Percentiles rank a stretch among this genome's conserved stretches.
Evolutionary conservation across 2,113 vertebrate genomes (phyloP).

Genomic region (Gnathochromis pfefferi): DNA sequence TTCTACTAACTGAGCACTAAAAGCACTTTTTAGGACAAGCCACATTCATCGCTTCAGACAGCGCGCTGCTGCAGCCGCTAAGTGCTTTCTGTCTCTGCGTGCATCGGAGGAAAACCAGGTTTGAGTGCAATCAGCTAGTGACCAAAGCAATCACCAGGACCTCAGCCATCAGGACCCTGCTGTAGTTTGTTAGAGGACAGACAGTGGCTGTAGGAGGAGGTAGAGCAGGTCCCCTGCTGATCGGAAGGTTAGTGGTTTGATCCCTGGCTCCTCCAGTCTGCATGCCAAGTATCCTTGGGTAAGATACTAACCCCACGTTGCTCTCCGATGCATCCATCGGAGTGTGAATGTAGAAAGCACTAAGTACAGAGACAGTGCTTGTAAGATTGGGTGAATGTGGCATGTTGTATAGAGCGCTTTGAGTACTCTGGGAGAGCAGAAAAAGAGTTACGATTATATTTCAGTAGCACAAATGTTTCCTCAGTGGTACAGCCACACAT

Average conservation of each 20-base stretch:
- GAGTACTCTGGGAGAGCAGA: background rate
- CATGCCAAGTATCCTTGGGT: fast-evolving
- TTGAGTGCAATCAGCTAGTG: background rate
- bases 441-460: background rate
- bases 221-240: background rate
- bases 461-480: background rate
- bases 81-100: background rate
- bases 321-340: fast-evolving
- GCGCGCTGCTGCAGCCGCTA: background rate
- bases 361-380: background rate
- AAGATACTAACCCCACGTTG: fast-evolving
- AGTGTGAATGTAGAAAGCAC: background rate
- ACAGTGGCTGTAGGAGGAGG: background rate
- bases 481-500: fast-evolving
- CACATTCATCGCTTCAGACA: background rate
- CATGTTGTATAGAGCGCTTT: background rate
- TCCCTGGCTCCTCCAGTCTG: background rate
- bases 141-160: background rate
- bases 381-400: background rate
- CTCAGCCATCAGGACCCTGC: background rate
- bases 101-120: background rate
- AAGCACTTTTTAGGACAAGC: background rate
- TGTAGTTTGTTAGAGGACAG: background rate
- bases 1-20: background rate
- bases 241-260: background rate